A percentile compares a stretch with the other conserved stretches of the same genome.
phyloP scores from a whole-genome alignment of 2,888 invertebrate species.

The Morpho deidamia region DNA sequence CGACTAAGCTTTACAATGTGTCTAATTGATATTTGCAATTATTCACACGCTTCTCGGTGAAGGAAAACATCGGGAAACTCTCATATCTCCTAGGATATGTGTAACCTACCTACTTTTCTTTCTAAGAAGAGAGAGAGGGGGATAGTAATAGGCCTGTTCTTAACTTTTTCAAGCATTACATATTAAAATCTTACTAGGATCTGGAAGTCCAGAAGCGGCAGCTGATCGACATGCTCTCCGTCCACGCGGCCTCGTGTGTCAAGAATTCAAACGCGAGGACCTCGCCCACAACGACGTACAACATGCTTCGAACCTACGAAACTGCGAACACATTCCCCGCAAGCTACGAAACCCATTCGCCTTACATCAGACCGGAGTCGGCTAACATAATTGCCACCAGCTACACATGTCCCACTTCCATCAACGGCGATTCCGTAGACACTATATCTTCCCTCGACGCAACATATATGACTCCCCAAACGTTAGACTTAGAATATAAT shows the following conservation, averaged over 20 bases:
- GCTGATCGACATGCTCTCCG: slow-evolving; percentile 87
- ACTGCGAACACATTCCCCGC: slow-evolving; percentile 65
- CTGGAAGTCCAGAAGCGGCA: slow-evolving; percentile 88
- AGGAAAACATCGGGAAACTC: too few species aligned
- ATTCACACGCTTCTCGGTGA: too few species aligned
- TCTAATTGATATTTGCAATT: too few species aligned
- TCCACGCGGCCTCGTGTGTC: slow-evolving; percentile 85
- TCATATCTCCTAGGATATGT: too few species aligned
- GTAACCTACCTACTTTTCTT: too few species aligned
- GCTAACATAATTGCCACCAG: slow-evolving; percentile 72
- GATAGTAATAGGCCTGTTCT: too few species aligned
- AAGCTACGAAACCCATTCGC: slow-evolving; percentile 64
- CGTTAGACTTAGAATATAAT: slow-evolving; percentile 59
- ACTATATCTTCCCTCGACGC: slow-evolving; percentile 60
- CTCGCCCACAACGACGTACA: slow-evolving; percentile 63
- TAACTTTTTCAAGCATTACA: too few species aligned
- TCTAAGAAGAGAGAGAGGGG: too few species aligned
- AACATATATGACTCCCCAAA: slow-evolving; percentile 55
- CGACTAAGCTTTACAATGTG: too few species aligned
- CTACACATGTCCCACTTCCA: slow-evolving; percentile 62
- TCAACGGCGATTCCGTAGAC: slow-evolving; percentile 63
- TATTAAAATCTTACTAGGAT: slow-evolving; percentile 70
- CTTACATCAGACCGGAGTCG: slow-evolving; percentile 73
- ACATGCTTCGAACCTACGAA: slow-evolving; percentile 64
- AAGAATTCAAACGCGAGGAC: slow-evolving; percentile 65